Conservation (phyloP, 2,888 invertebrate genomes). For the Melanophora roralis region DNA sequence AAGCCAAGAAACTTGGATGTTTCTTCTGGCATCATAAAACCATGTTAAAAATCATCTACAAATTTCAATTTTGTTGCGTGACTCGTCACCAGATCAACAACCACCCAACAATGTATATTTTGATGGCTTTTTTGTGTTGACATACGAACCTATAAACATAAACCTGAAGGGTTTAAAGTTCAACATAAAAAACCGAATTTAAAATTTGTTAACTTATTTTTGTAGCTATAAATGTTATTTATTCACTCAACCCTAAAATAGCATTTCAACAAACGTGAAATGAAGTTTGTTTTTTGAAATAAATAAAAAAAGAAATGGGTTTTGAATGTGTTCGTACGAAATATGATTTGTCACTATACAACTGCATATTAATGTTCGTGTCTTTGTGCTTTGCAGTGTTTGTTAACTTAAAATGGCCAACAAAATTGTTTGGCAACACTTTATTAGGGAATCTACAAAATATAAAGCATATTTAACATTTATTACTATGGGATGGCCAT, state of each 20-base stretch:
- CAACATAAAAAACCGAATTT: slow-evolving; percentile 26
- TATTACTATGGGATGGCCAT: slow-evolving; percentile 28
- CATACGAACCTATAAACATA: too few relatives aligned
- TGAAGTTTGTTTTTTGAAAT: slow-evolving; percentile 38
- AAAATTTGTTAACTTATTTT: slow-evolving; percentile 48
- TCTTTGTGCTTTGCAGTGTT: not conserved
- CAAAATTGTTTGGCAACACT: slow-evolving; percentile 50
- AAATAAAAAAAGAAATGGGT: not conserved
- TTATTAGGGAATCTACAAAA: slow-evolving; percentile 24
- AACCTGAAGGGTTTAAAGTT: not conserved
- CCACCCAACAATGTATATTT: too few relatives aligned
- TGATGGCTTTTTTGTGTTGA: too few relatives aligned
- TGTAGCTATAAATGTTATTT: slow-evolving; percentile 52
- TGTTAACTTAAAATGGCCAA: slow-evolving; percentile 26
- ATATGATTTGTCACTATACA: not conserved
- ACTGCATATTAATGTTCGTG: not conserved
- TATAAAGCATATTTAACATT: not conserved
- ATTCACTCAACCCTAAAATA: slow-evolving; percentile 56
- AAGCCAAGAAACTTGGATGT: too few relatives aligned
- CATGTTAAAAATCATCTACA: too few relatives aligned
- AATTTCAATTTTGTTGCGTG: too few relatives aligned
- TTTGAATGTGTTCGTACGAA: not conserved
- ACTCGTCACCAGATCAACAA: too few relatives aligned
- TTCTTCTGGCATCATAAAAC: too few relatives aligned
- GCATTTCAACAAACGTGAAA: slow-evolving; percentile 53